Percentiles rank a stretch among this genome's conserved stretches.
Conservation (phyloP, 2,888 invertebrate genomes). For the Nemotelus nigrinus region DNA sequence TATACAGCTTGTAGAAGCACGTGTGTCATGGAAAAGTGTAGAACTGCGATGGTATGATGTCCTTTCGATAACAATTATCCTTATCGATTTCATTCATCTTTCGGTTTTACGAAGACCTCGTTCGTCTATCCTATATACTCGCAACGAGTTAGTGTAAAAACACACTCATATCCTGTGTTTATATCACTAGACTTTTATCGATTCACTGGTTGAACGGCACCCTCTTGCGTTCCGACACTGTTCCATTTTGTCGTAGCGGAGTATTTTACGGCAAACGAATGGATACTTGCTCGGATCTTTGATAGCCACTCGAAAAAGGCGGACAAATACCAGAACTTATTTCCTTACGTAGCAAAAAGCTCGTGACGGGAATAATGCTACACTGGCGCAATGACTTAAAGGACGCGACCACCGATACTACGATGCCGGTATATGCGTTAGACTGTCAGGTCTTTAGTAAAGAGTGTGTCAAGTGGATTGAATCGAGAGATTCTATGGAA, state of each 20-base stretch:
- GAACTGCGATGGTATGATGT: constrained; percentile 17
- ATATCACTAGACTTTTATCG: constrained; percentile 13
- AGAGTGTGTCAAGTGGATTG: constrained; percentile 27
- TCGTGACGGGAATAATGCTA: constrained; percentile 16
- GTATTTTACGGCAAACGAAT: background rate
- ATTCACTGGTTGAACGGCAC: background rate
- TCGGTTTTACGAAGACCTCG: background rate
- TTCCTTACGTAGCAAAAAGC: background rate
- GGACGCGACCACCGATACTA: background rate
- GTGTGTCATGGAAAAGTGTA: constrained; percentile 15
- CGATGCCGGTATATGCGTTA: background rate
- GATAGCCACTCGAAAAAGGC: background rate
- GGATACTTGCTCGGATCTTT: background rate
- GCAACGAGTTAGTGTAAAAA: too few species aligned
- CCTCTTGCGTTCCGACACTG: background rate
- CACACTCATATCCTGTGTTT: background rate
- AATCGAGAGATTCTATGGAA: constrained; percentile 4
- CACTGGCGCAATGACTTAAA: constrained; percentile 9
- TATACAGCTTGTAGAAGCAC: background rate
- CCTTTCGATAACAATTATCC: constrained; percentile 27
- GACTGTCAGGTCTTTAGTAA: constrained; percentile 3
- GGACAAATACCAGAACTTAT: background rate
- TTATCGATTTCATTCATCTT: constrained; percentile 24
- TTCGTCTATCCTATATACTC: background rate
- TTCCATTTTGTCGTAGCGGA: background rate